Evolutionary conservation across 1,140 invertebrate species (phyloP), one percentile per base, ranked within the genome.

Genomic region (Plutomurus gul): DNA sequence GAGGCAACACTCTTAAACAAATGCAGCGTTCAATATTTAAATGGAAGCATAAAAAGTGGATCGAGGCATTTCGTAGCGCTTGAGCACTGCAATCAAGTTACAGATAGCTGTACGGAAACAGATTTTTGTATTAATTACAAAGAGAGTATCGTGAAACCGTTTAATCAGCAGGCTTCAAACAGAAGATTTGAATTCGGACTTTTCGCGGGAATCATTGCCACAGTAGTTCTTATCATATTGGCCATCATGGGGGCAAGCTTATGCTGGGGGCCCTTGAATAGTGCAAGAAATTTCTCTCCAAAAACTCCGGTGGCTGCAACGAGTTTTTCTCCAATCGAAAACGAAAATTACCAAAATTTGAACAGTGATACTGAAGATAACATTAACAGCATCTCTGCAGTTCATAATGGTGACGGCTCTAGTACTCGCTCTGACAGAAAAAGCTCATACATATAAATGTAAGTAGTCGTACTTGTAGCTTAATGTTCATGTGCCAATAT

Each of bases 361-460:
- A n/a, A n/a, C n/a, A 47, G 7, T 2, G 51, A 27, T 33, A 3
- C 10, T 33, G 27, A 11, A n/a, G n/a, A n/a, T n/a, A 8, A 22
- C 56, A 5, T 65, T 30, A n/a, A n/a, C 56, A 0, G 13, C 56
- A 36, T 13, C 56, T 33, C 56, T 65, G 6, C 56, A 11, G 30
- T 33, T 4, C 7, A 25, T 30, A 22, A 56, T n/a, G 56, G 27
- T 27, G 27, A n/a, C 56, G 0, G 4, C 56, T 33, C 10, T 43
- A 10, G 2, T 8, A 3, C 27, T 30, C 27, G 27, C 18, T 36
- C 56, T 18, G 25, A 30, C 8, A 25, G 30, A 4, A 27, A 27
- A 27, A 65, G 56, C 25, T 65, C 56, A 16, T 65, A 65, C 27
- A 65, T 65, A 30, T 65, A 65, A n/a, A n/a, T n/a, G n/a, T n/a